These are phyloP conservation scores for Nycticebus coucang DNA, from an alignment of 2,113 vertebrate species.

Conservation along the genomic window DNA sequence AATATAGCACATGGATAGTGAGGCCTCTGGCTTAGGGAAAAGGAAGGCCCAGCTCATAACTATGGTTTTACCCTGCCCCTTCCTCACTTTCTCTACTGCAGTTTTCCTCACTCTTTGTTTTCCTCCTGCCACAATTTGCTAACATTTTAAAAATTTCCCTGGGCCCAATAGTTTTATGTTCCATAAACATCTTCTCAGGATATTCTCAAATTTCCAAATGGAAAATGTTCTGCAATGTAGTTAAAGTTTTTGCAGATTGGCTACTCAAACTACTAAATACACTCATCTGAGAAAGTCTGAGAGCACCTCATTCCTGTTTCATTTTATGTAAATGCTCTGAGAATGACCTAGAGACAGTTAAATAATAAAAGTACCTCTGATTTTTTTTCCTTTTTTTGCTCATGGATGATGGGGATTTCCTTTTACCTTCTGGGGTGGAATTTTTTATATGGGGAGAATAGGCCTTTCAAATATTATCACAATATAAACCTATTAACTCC, in stretches of 20 bases:
- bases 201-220: conserved; percentile 52
- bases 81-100: background rate
- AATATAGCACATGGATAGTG: background rate
- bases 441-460: conserved; percentile 63
- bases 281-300: conserved; percentile 13
- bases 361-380: conserved; percentile 66
- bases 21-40: background rate
- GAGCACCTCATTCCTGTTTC: conserved; percentile 27
- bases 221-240: background rate
- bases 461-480: conserved; percentile 44
- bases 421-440: conserved; percentile 67
- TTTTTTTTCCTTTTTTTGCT: conserved; percentile 61
- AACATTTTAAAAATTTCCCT: conserved; percentile 4
- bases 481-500: conserved; percentile 37
- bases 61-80: background rate
- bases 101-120: background rate
- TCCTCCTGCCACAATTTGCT: background rate
- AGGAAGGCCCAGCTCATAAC: background rate
- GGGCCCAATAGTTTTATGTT: background rate
- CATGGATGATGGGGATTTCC: conserved; percentile 66
- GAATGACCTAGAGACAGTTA: conserved; percentile 46
- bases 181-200: conserved; percentile 28
- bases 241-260: conserved; percentile 34
- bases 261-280: conserved; percentile 10
- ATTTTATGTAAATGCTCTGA: conserved; percentile 24